phyloP scores from a whole-genome alignment of 2,113 vertebrate species.

The Hoplias malabaricus region DNA sequence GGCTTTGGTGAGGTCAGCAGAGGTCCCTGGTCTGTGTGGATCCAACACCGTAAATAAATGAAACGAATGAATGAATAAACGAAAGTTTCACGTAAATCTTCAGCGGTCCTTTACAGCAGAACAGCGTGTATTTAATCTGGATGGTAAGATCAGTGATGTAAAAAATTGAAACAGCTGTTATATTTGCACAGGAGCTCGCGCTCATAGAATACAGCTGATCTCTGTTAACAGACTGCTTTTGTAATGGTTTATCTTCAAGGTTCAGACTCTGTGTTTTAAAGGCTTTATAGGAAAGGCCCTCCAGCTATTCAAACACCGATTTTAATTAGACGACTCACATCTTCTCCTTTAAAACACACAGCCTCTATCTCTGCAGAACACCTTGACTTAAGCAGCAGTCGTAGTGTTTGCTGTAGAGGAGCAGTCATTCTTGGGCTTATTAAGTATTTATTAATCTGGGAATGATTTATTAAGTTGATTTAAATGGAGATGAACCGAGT shows the following conservation, averaged over 20 bases:
- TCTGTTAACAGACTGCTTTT: not conserved
- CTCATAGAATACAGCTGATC: not conserved
- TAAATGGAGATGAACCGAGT: not conserved
- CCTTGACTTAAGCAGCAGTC: not conserved
- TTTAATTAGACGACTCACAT: slow-evolving; percentile 15
- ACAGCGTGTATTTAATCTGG: not conserved
- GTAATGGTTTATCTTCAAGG: slow-evolving; percentile 7
- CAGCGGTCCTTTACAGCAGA: not conserved
- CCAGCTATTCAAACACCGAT: not conserved
- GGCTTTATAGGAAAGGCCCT: not conserved
- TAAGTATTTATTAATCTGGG: not conserved
- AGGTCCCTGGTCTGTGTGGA: too few relatives aligned
- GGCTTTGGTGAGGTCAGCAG: too few relatives aligned
- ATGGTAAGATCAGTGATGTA: not conserved
- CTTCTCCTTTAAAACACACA: not conserved
- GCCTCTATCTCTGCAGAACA: not conserved
- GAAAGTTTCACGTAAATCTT: not conserved
- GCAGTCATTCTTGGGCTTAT: not conserved
- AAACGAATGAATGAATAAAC: too few relatives aligned
- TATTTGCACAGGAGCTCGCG: not conserved
- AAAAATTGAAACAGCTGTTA: not conserved
- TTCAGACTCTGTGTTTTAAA: not conserved
- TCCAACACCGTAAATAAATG: too few relatives aligned
- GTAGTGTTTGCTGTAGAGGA: not conserved
- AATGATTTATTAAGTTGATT: not conserved